Percentiles rank a stretch among this genome's conserved stretches.
Evolutionary conservation across 2,113 vertebrate genomes (phyloP).

Genomic region (Gallinago undulata): DNA sequence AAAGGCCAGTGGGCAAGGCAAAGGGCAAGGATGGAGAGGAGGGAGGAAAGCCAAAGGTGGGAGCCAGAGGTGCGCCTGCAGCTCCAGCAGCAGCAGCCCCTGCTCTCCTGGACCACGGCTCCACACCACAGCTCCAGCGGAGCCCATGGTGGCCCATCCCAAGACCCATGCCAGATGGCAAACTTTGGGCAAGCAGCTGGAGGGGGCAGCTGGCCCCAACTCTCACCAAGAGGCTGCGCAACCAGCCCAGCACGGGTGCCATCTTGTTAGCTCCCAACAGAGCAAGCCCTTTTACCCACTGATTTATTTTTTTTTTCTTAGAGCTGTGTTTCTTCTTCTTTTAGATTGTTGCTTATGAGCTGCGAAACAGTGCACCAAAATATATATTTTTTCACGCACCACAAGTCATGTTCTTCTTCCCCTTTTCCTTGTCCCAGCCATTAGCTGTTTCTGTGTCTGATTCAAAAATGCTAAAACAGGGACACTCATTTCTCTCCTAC

Average conservation of each 20-base stretch:
- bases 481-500: not conserved
- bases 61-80: fast-evolving
- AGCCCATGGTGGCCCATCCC: fast-evolving
- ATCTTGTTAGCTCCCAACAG: not conserved
- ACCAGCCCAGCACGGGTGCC: not conserved
- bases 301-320: not conserved
- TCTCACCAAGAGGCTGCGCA: not conserved
- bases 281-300: not conserved
- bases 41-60: not conserved
- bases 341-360: not conserved
- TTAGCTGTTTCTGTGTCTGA: fast-evolving
- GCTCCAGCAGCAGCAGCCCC: not conserved
- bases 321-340: not conserved
- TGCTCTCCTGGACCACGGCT: fast-evolving
- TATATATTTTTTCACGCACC: not conserved
- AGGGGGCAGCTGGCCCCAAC: not conserved
- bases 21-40: not conserved
- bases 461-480: not conserved
- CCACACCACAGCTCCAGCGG: fast-evolving
- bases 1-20: fast-evolving
- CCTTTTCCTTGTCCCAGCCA: constrained; percentile 2
- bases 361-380: not conserved
- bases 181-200: fast-evolving
- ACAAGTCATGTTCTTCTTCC: not conserved
- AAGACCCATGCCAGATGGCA: not conserved